These are phyloP conservation scores for Dipodomys spectabilis DNA, from an alignment of 2,113 vertebrate genomes.

Conservation along the genomic window DNA sequence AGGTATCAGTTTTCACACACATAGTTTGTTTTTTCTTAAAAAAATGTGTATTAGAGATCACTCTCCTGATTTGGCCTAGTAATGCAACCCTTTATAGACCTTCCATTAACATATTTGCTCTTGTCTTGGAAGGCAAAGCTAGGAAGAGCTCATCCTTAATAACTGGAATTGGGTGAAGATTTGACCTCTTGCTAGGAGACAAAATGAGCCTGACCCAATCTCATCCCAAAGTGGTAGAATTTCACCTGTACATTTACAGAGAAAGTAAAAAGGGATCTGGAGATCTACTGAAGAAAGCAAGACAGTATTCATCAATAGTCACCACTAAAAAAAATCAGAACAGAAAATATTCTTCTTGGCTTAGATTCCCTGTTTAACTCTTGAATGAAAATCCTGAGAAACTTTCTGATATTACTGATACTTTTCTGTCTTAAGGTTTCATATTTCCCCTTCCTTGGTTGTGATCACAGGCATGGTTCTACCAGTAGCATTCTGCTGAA, in stretches of 20 bases:
- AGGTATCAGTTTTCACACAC: neutral
- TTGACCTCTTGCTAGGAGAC: neutral
- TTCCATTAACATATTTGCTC: neutral
- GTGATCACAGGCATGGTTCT: neutral
- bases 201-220: neutral
- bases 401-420: constrained; percentile 10
- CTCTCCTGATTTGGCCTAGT: neutral
- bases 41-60: neutral
- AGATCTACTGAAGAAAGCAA: neutral
- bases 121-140: neutral
- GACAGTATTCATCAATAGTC: neutral
- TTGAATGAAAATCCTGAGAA: constrained; percentile 42
- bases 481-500: neutral
- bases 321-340: neutral
- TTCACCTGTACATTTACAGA: neutral
- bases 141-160: too few species aligned
- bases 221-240: neutral
- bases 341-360: neutral
- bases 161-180: neutral
- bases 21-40: neutral
- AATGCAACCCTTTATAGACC: neutral
- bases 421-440: neutral
- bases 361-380: constrained; percentile 20
- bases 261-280: neutral
- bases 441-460: constrained; percentile 11